Base-by-base conservation (phyloP, 2,888 invertebrate genomes). In the Andrena marginata region DNA sequence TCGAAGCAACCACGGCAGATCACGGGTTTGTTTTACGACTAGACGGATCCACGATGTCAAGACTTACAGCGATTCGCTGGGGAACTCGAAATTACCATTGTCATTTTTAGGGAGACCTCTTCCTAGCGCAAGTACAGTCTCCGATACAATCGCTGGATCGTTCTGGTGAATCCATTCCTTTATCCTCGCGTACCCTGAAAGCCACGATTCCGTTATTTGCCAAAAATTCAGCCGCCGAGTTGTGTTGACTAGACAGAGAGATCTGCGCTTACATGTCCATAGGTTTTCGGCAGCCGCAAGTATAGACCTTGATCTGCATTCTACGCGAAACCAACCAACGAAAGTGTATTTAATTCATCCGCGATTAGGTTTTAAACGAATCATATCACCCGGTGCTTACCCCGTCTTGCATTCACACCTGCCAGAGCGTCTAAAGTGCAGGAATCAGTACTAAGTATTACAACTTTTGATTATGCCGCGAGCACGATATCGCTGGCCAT, bases 391-490 rank as follows among this genome's bases (percentile, higher is more conserved):
- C 13, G 4, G 6, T 83, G 4, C 92, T 90, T 75, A 93, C 93
- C 87, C 84, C 63, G 85, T 70, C 23, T 48, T 65, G 76, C 90
- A 92, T 23, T 79, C 63, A 68, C 92, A 92, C 82, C 89, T 89
- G 64, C 78, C 84, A 60, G 87, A 51, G 67, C 85, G 86, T 88
- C 92, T 92, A 89, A 76, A 71, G 80, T 74, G 77, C 70, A 82
- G 84, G 70, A 85, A 86, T 91, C 86, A 89, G 85, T 86, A 89
- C 86, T 92, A 87, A 82, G 85, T 88, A 89, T 87, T 88, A 90
- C 84, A 86, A 79, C 85, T 89, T 89, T 90, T 56, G 59, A 82
- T 82, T 84, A 87, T 72, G 70, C 75, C 51, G 51, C 68, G 69
- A 78, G 68, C 77, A 71, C 68, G 13, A 62, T 68, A 75, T 51